A percentile compares a stretch with the other conserved stretches of the same genome.
Evolutionary conservation across 1,140 invertebrate genomes (phyloP).

Genomic region (Euura saliciscinereae): DNA sequence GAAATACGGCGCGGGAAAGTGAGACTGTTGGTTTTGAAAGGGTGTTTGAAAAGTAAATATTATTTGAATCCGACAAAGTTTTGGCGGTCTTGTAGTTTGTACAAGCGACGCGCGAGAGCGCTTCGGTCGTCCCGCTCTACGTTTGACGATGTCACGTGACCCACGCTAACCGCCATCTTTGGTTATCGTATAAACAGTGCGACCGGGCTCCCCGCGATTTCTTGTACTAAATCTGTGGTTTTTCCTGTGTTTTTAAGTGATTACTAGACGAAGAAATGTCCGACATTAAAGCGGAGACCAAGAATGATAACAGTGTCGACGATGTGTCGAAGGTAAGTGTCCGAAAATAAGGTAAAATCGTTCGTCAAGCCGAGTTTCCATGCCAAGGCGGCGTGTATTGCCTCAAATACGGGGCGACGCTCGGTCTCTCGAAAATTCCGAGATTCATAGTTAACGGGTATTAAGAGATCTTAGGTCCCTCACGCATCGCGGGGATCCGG

Average conservation of each 20-base stretch:
- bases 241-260: constrained; percentile 56
- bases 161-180: constrained; percentile 65
- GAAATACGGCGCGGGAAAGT: not conserved
- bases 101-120: constrained; percentile 30
- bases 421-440: constrained; percentile 30
- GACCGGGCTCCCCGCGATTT: constrained; percentile 51
- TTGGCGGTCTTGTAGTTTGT: constrained; percentile 24
- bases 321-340: constrained; percentile 54
- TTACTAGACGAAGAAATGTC: constrained; percentile 53
- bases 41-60: not conserved
- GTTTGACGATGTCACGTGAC: constrained; percentile 60
- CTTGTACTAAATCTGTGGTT: constrained; percentile 46
- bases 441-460: not conserved
- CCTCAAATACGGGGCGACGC: constrained; percentile 37
- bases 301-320: constrained; percentile 61
- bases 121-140: constrained; percentile 42
- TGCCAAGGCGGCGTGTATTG: constrained; percentile 45
- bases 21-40: not conserved
- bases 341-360: constrained; percentile 32
- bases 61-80: not conserved
- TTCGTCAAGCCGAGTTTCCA: constrained; percentile 57
- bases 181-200: constrained; percentile 61
- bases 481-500: not conserved
- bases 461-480: constrained; percentile 1
- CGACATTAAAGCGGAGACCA: constrained; percentile 58